Evolutionary conservation across 64 coral and sea anemone species (phyloP), one percentile per base, ranked within the genome.

Genomic region (Montipora foliosa): DNA sequence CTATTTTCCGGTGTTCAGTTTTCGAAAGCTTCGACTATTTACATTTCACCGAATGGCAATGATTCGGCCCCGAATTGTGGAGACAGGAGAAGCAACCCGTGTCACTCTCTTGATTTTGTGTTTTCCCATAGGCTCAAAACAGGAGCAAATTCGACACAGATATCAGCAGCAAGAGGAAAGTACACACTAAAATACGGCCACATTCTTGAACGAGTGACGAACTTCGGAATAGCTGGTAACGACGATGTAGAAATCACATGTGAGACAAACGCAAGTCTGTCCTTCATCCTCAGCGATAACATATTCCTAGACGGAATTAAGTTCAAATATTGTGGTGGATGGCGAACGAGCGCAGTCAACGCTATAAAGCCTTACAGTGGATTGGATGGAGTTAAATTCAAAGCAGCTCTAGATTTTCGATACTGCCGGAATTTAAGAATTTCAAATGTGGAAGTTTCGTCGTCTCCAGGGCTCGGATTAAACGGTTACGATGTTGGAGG

Each of bases 361-460:
- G 84, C 68, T 59, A 89, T 84, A 88, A 89, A 95, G 88, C 88
- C 82, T 49, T 86, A 90, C 10, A 55, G 88, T 67, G 16, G 84
- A 14, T 29, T 89, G 46, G 73, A 79, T 72, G 19, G 69, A 75
- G 60, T 67, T 24, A 14, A 94, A 48, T 97, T 84, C 22, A 76
- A 79, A 44, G 60, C 84, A 1, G 96, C 96, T 15, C 45, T 97
- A 5, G 94, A 84, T 45, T 94, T 97, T 75, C 87, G 91, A 20
- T 97, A 97, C 15, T 97, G 96, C 73, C 90, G 81, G 37, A 87
- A 94, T 8, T 20, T 97, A 22, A 78, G 80, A 55, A 9, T 91
- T 17, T 64, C 25, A 6, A 78, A 57, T 57, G 93, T 97, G 2
- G 58, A 79, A 72, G 88, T 97, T 45, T 71, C 72, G 7, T 67